phyloP scores from a whole-genome alignment of 2,888 invertebrate genomes.

The Melanophora roralis region DNA sequence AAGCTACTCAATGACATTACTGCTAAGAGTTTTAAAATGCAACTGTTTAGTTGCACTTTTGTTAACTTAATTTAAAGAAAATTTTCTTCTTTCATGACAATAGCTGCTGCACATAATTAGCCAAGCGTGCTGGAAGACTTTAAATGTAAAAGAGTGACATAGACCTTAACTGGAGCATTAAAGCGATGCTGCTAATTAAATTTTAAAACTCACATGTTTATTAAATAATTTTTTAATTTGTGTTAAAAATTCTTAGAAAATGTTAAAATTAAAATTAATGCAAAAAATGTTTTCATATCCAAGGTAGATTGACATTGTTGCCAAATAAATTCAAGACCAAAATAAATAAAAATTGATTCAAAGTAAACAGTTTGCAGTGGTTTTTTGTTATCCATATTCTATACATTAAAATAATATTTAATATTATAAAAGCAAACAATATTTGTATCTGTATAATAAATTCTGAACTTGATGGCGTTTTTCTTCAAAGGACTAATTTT shows the following conservation, averaged over 20 bases:
- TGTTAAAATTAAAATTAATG: no score
- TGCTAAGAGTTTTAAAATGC: not conserved
- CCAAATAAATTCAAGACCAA: no score
- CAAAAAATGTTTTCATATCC: no score
- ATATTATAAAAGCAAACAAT: no score
- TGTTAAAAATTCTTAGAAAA: not conserved
- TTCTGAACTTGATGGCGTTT: no score
- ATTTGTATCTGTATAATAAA: no score
- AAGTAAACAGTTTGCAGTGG: no score
- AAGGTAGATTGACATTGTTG: no score
- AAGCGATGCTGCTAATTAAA: not conserved
- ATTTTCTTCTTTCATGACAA: not conserved
- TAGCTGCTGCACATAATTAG: constrained; percentile 1
- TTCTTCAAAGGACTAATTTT: no score
- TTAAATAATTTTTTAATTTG: not conserved
- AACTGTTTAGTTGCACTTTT: constrained; percentile 21
- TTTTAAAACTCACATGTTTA: not conserved
- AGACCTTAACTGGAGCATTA: constrained; percentile 42
- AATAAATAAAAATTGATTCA: no score
- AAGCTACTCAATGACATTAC: constrained; percentile 28
- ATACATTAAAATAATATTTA: no score
- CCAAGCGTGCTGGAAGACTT: constrained; percentile 29
- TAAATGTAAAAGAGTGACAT: constrained; percentile 28
- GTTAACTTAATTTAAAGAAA: not conserved
- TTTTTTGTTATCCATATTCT: no score